Percentiles rank a stretch among this genome's conserved stretches.
Conservation (phyloP, 2,888 invertebrate genomes). For the Pilophorus perplexus region DNA sequence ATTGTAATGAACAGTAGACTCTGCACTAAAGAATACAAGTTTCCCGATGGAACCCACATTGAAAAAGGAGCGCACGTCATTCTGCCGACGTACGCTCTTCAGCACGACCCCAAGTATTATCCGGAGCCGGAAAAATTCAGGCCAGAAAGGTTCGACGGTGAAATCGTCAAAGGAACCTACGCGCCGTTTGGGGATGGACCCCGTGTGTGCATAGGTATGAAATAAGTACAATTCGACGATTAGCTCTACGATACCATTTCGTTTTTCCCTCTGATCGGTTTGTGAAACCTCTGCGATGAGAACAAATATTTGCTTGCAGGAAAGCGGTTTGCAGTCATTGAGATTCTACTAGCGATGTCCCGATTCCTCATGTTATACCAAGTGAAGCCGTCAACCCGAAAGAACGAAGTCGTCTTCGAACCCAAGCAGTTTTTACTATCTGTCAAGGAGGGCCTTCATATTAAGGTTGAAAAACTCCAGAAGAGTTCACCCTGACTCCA, state of each 20-base stretch:
- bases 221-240: not conserved
- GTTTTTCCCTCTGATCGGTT: not conserved
- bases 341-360: conserved; percentile 34
- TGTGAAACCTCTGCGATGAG: not conserved
- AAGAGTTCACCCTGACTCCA: not conserved
- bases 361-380: conserved; percentile 12
- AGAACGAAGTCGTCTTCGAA: not conserved
- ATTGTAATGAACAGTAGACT: conserved; percentile 26
- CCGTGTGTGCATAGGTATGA: conserved; percentile 44
- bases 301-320: conserved; percentile 22
- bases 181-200: conserved; percentile 51
- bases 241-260: not conserved
- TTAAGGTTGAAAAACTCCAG: conserved; percentile 12
- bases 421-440: conserved; percentile 1
- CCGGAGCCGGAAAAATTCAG: conserved; percentile 43
- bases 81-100: conserved; percentile 40
- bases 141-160: conserved; percentile 41
- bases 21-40: conserved; percentile 42
- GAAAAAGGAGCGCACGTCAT: conserved; percentile 36
- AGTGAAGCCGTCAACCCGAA: not conserved
- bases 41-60: conserved; percentile 39
- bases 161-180: conserved; percentile 46
- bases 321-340: conserved; percentile 35
- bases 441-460: conserved; percentile 4
- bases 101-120: conserved; percentile 42